Conservation (phyloP, 2,888 invertebrate genomes). For the Scaptomyza parva region DNA sequence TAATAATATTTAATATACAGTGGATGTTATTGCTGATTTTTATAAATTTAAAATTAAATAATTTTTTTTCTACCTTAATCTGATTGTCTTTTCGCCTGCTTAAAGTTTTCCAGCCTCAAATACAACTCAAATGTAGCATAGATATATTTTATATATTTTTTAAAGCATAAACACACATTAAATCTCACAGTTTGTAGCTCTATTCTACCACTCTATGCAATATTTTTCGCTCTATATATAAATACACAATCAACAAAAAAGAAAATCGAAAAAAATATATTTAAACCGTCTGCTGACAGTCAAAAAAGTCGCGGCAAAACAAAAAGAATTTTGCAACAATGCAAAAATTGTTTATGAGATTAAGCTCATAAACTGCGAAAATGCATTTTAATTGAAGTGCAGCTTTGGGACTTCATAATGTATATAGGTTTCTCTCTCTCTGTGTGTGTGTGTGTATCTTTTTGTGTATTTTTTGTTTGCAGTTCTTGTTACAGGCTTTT, state of each 20-base stretch:
- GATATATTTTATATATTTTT: not conserved
- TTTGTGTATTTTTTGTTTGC: slow-evolving; percentile 26
- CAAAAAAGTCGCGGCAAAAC: slow-evolving; percentile 48
- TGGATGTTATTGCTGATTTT: no score
- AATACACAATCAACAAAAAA: not conserved
- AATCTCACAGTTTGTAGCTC: not conserved
- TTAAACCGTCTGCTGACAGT: slow-evolving; percentile 60
- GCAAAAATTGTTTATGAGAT: slow-evolving; percentile 80
- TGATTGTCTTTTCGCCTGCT: no score
- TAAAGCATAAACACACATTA: not conserved
- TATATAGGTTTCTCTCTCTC: slow-evolving; percentile 4
- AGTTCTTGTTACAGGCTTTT: slow-evolving; percentile 36
- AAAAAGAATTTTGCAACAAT: slow-evolving; percentile 59
- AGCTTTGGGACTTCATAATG: slow-evolving; percentile 82
- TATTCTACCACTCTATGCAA: not conserved
- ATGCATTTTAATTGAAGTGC: slow-evolving; percentile 85
- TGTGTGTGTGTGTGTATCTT: slow-evolving; percentile 1
- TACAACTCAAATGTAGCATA: not conserved
- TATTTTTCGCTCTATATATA: slow-evolving; percentile 19
- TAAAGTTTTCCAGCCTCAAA: no score
- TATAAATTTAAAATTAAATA: no score
- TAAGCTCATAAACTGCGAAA: slow-evolving; percentile 82
- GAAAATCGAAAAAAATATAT: slow-evolving; percentile 4
- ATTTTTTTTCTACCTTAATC: no score
- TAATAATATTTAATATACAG: no score